Base-by-base conservation (phyloP, 2,888 invertebrate genomes). In the Phyllotreta striolata region DNA sequence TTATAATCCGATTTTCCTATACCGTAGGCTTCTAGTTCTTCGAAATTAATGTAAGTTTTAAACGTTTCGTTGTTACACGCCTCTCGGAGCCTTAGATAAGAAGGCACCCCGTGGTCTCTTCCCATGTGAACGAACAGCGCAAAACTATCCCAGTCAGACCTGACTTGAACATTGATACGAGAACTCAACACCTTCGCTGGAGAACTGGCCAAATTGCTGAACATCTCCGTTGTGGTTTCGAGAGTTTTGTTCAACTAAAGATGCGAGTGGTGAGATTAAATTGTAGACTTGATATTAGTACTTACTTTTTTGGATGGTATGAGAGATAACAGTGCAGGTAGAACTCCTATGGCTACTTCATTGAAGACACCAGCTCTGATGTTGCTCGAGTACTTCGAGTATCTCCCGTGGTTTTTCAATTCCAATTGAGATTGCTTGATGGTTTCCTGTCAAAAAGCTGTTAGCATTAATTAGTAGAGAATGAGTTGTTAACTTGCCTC, bases 101-200 rank as follows among this genome's bases (percentile, higher is more conserved):
- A 85, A 0, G 93, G 86, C 2, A 94, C 83, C 0, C 94, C 95
- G 72, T 95, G 94, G 79, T 95, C 95, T 24, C 95, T 85, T 0
- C 86, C 89, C 78, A 85, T 83, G 71, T 89, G 89, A 24, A 89
- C 79, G 12, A 87, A 83, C 40, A 87, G 74, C 0, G 85, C 81
- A 1, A 88, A 79, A 0, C 79, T 80, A 64, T 82, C 72, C 82
- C 82, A 82, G 57, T 80, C 81, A 63, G 63, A 75, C 68, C 83
- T 79, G 72, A 76, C 67, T 47, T 72, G 74, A 54, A 80, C 79
- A 64, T 75, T 74, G 71, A 78, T 81, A 76, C 88, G 86, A 59
- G 86, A 82, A 52, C 86, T 88, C 0, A 89, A 86, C 39, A 82
- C 83, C 70, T 86, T 85, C 0, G 91, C 91, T 2, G 88, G 86